Conservation (phyloP, 2,113 vertebrate species). For the Petrocephalus zakoni region DNA sequence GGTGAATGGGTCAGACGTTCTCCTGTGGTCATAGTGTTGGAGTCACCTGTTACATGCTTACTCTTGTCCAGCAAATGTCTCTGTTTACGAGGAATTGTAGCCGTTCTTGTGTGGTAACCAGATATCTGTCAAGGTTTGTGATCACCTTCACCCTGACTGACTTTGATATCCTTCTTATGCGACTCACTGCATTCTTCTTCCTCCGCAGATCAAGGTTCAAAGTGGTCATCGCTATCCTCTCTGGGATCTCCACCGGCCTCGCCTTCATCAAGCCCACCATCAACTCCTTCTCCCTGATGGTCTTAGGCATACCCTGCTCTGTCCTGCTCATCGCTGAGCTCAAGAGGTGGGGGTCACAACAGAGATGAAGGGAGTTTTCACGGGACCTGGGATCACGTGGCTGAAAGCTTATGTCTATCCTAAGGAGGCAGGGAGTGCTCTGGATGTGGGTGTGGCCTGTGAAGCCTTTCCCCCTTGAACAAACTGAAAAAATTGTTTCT, state of each 20-base stretch:
- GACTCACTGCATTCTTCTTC: conserved; percentile 21
- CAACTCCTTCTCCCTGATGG: conserved; percentile 92
- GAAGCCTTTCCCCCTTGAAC: background rate
- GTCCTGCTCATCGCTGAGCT: conserved; percentile 83
- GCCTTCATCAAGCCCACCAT: conserved; percentile 93
- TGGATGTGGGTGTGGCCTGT: background rate
- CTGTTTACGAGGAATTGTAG: background rate
- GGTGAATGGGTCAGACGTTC: background rate
- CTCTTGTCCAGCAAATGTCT: background rate
- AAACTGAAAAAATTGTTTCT: background rate
- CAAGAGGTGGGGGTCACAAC: conserved; percentile 70
- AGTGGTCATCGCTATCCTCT: conserved; percentile 81
- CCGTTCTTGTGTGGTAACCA: background rate
- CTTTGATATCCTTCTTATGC: background rate
- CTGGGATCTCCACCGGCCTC: conserved; percentile 82
- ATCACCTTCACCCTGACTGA: background rate
- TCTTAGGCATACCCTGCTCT: conserved; percentile 84
- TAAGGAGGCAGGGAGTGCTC: background rate
- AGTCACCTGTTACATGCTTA: background rate
- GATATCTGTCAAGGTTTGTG: background rate
- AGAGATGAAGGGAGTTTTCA: background rate
- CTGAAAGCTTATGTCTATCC: background rate
- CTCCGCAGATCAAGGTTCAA: conserved; percentile 81
- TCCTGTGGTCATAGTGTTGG: background rate
- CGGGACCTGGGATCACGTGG: background rate